These are phyloP conservation scores for Hydriomena furcata DNA, from an alignment of 2,888 invertebrate species.

Conservation along the genomic window DNA sequence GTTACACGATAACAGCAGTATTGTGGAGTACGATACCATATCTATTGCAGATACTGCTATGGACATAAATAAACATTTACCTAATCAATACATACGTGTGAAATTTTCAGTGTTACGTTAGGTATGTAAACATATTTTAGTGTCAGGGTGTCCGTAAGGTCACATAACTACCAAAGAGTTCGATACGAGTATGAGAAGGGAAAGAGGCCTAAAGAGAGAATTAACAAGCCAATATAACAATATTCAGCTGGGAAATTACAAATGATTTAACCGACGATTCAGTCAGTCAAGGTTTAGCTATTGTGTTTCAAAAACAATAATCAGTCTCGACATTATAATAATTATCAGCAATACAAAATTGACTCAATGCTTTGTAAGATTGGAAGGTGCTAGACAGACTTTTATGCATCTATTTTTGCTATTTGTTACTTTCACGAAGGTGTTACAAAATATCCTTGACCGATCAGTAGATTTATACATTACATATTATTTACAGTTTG, in stretches of 20 bases:
- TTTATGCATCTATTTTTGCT: neutral
- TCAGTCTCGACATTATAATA: constrained; percentile 28
- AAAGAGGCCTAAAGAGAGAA: no score
- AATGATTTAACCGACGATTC: constrained; percentile 45
- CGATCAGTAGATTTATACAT: constrained; percentile 43
- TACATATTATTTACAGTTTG: constrained; percentile 41
- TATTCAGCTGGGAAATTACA: constrained; percentile 43
- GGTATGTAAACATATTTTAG: constrained; percentile 40
- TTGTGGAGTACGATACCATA: constrained; percentile 44
- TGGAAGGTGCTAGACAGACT: constrained; percentile 6
- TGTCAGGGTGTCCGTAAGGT: constrained; percentile 38
- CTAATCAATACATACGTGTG: constrained; percentile 35
- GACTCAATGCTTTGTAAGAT: constrained; percentile 14
- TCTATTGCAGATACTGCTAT: constrained; percentile 43
- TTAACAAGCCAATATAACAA: constrained; percentile 33
- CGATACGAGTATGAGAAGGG: constrained; percentile 5
- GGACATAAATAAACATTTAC: constrained; percentile 39
- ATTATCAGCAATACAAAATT: constrained; percentile 18
- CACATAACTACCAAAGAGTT: constrained; percentile 27
- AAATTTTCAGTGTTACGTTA: constrained; percentile 36
- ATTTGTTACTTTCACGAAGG: constrained; percentile 18
- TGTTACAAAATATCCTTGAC: constrained; percentile 50
- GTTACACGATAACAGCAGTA: constrained; percentile 48
- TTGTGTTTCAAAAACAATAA: constrained; percentile 43
- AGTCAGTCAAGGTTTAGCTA: constrained; percentile 52